Evolutionary conservation across 2,888 invertebrate genomes (phyloP).

Genomic region (Blastobasis adustella): DNA sequence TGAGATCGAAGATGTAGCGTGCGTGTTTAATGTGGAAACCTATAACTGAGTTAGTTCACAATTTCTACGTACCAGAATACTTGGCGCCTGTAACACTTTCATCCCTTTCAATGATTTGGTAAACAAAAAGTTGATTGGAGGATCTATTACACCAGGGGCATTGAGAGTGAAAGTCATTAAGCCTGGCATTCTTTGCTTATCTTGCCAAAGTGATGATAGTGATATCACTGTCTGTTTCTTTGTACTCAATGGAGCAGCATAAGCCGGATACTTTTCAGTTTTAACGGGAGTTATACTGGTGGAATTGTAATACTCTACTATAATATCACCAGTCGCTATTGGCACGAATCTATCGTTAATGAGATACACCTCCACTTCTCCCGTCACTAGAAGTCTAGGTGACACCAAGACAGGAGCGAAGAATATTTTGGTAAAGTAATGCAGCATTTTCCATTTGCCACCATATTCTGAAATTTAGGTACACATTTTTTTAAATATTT

Average conservation of each 20-base stretch:
- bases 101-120: slow-evolving; percentile 74
- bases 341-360: slow-evolving; percentile 77
- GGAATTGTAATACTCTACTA: slow-evolving; percentile 77
- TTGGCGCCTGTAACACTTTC: slow-evolving; percentile 65
- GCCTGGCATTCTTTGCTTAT: slow-evolving; percentile 31
- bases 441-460: slow-evolving; percentile 90
- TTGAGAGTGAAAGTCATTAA: slow-evolving; percentile 69
- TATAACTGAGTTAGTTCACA: background rate
- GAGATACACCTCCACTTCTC: slow-evolving; percentile 75
- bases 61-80: slow-evolving; percentile 64
- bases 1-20: too few relatives aligned
- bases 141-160: slow-evolving; percentile 48
- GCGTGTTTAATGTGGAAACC: too few relatives aligned
- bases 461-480: slow-evolving; percentile 75
- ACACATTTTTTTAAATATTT: too few relatives aligned
- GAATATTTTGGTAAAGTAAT: slow-evolving; percentile 91
- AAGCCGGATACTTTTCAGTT: slow-evolving; percentile 31
- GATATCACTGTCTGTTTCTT: slow-evolving; percentile 33
- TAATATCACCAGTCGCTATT: slow-evolving; percentile 58
- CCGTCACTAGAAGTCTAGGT: slow-evolving; percentile 63
- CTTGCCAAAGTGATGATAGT: slow-evolving; percentile 30
- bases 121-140: slow-evolving; percentile 81
- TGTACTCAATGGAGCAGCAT: slow-evolving; percentile 34
- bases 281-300: slow-evolving; percentile 53
- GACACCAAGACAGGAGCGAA: slow-evolving; percentile 85